These are phyloP conservation scores for Pandemis corylana DNA, from an alignment of 2,888 invertebrate genomes.

Conservation along the genomic window DNA sequence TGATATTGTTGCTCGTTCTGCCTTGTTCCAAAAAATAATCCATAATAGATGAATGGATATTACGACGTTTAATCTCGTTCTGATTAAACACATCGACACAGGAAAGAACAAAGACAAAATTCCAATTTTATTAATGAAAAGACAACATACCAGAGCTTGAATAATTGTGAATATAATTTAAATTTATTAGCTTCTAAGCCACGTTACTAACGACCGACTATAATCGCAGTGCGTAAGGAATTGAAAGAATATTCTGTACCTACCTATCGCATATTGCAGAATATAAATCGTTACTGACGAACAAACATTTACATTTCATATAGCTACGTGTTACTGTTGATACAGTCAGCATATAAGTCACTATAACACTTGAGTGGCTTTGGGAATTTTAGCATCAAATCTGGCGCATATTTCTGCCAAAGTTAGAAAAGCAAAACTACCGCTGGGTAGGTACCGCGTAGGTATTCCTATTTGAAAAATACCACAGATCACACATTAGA, in stretches of 20 bases:
- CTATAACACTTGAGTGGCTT: background rate
- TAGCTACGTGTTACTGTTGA: background rate
- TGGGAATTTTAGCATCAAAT: too few species aligned
- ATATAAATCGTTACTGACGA: background rate
- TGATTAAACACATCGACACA: too few species aligned
- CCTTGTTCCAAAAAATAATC: too few species aligned
- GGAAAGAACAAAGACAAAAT: background rate
- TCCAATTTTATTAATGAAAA: background rate
- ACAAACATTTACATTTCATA: background rate
- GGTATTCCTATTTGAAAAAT: too few species aligned
- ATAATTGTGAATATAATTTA: background rate
- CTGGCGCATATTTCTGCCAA: too few species aligned
- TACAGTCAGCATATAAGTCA: conserved; percentile 1
- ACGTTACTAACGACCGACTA: background rate
- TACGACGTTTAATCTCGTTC: too few species aligned
- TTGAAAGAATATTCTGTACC: conserved; percentile 1
- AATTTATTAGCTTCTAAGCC: background rate
- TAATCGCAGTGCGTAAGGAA: background rate
- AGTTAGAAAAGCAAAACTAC: too few species aligned
- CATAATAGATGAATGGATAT: too few species aligned
- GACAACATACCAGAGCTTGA: background rate
- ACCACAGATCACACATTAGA: too few species aligned
- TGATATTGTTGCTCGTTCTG: too few species aligned
- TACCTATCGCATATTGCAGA: background rate
- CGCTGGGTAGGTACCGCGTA: too few species aligned